These are phyloP conservation scores for Clarias macrocephalus DNA, from an alignment of 2,113 vertebrate species.

Conservation along the genomic window DNA sequence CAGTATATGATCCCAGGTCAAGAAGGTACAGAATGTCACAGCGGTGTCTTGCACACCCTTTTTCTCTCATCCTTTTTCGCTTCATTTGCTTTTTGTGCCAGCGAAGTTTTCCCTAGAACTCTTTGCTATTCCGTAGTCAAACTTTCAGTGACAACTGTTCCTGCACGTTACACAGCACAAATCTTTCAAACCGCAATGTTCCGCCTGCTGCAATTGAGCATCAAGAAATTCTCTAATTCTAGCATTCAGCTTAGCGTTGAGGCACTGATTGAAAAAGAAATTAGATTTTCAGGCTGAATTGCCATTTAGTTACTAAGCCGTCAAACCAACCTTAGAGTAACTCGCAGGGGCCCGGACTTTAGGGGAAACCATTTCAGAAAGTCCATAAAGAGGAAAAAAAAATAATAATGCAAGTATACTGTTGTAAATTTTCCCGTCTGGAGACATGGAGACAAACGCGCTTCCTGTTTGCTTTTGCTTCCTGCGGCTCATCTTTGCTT, in stretches of 20 bases:
- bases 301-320: background rate
- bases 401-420: conserved; percentile 11
- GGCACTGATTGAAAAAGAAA: conserved; percentile 16
- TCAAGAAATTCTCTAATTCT: background rate
- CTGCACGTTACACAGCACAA: conserved; percentile 1
- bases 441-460: background rate
- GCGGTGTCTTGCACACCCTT: background rate
- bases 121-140: background rate
- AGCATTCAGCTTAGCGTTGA: background rate
- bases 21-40: background rate
- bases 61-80: background rate
- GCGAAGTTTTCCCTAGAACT: background rate
- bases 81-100: background rate
- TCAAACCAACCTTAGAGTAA: conserved; percentile 1
- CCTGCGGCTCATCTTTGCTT: conserved; percentile 24
- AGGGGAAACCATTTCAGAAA: background rate
- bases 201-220: background rate
- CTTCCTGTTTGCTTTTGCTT: conserved; percentile 26
- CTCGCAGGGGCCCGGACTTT: background rate
- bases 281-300: conserved; percentile 2
- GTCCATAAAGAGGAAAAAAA: conserved; percentile 10
- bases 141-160: conserved; percentile 12
- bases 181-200: background rate
- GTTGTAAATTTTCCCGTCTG: conserved; percentile 28
- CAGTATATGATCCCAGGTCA: background rate